Percentiles rank a stretch among this genome's conserved stretches.
Evolutionary conservation across 2,113 vertebrate genomes (phyloP).

Genomic region (Toxostoma redivivum): DNA sequence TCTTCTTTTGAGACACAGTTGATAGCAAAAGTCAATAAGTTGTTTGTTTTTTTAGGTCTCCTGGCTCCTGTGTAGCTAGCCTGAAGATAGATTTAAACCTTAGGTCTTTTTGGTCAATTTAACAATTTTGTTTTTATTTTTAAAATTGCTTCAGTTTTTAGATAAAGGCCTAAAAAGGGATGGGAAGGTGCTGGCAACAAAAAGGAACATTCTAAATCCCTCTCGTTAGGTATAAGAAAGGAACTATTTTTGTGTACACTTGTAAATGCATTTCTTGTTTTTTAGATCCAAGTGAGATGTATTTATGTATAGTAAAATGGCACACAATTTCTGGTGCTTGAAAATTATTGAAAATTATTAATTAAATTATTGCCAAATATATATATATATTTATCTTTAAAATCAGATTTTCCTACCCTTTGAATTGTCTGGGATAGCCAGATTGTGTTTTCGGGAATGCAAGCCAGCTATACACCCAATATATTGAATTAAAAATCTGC

Average conservation of each 20-base stretch:
- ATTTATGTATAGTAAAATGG: not conserved
- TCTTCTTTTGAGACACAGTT: not conserved
- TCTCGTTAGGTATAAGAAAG: not conserved
- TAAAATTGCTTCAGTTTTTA: not conserved
- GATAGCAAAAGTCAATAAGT: not conserved
- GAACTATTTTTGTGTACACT: not conserved
- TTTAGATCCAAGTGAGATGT: not conserved
- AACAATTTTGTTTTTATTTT: not conserved
- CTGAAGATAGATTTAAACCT: not conserved
- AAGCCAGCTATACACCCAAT: not conserved
- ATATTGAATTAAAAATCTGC: not conserved
- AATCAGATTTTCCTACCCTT: not conserved
- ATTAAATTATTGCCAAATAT: not conserved
- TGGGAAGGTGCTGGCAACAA: not conserved
- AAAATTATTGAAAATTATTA: not conserved
- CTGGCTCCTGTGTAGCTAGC: not conserved
- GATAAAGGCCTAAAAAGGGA: not conserved
- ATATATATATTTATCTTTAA: not conserved
- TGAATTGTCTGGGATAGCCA: not conserved
- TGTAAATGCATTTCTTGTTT: not conserved
- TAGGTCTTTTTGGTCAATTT: not conserved
- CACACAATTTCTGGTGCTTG: not conserved
- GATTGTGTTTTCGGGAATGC: not conserved
- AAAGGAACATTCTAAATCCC: not conserved
- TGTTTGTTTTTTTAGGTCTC: not conserved